Conservation (phyloP, 2,113 vertebrate genomes). For the Spizaetus ornatus region DNA sequence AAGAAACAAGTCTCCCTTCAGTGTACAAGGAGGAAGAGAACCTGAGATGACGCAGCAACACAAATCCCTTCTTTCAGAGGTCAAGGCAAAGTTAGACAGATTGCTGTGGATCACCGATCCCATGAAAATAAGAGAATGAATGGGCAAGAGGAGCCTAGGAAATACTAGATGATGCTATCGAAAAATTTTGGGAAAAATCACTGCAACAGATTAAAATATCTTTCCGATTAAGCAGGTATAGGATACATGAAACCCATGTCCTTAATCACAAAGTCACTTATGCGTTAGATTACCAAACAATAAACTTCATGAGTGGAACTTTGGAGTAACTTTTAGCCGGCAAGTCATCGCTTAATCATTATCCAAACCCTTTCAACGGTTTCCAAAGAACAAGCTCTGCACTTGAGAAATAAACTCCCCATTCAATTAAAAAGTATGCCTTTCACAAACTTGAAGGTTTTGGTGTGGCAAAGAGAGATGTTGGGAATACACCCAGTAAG, state of each 20-base stretch:
- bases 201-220: not conserved
- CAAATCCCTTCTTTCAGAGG: fast-evolving
- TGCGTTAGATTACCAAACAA: not conserved
- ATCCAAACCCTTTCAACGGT: not conserved
- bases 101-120: not conserved
- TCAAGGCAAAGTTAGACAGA: not conserved
- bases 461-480: not conserved
- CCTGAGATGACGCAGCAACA: not conserved
- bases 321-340: not conserved
- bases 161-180: not conserved
- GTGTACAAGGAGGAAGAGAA: not conserved
- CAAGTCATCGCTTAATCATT: not conserved
- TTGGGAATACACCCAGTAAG: not conserved
- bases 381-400: not conserved
- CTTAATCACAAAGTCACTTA: not conserved
- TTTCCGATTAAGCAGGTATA: not conserved
- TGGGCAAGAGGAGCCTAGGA: not conserved
- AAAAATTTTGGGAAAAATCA: not conserved
- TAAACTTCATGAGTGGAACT: not conserved
- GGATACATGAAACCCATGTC: not conserved
- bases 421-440: not conserved
- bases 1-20: not conserved
- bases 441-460: not conserved
- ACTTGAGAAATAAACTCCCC: not conserved
- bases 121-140: fast-evolving